Percentiles rank a stretch among this genome's conserved stretches.
phyloP scores from a whole-genome alignment of 2,797 vertebrate genomes.

The Antennarius maculatus region DNA sequence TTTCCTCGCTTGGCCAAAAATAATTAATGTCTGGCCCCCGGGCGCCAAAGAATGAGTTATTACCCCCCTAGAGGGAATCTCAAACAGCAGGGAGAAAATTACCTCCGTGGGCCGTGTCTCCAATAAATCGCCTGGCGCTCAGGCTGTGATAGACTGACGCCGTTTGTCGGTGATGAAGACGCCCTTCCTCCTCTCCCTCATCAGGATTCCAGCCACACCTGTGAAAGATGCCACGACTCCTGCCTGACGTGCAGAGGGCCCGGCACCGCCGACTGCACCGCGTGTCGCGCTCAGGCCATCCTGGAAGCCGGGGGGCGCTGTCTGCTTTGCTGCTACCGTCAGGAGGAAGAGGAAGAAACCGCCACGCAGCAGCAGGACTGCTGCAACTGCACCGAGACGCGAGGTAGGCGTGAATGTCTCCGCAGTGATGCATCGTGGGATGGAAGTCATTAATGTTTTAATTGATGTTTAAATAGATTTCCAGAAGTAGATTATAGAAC shows the following conservation, averaged over 20 bases:
- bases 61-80: conserved; percentile 46
- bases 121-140: conserved; percentile 44
- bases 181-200: conserved; percentile 9
- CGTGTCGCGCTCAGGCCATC: conserved; percentile 82
- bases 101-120: conserved; percentile 48
- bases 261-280: conserved; percentile 86
- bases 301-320: conserved; percentile 85
- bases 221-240: conserved; percentile 86
- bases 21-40: conserved; percentile 53
- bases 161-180: conserved; percentile 32
- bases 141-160: conserved; percentile 46
- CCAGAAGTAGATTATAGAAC: too few relatives aligned
- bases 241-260: conserved; percentile 89
- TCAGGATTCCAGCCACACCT: conserved; percentile 77
- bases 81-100: conserved; percentile 49
- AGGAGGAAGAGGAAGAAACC: conserved; percentile 16
- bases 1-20: conserved; percentile 30
- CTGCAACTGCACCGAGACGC: conserved; percentile 89
- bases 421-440: background rate
- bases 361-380: conserved; percentile 76
- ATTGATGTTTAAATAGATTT: background rate
- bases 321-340: conserved; percentile 85
- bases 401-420: conserved; percentile 73
- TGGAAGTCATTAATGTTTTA: background rate
- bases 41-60: conserved; percentile 52